phyloP scores from a whole-genome alignment of 2,113 vertebrate species.

The Strigops habroptila region DNA sequence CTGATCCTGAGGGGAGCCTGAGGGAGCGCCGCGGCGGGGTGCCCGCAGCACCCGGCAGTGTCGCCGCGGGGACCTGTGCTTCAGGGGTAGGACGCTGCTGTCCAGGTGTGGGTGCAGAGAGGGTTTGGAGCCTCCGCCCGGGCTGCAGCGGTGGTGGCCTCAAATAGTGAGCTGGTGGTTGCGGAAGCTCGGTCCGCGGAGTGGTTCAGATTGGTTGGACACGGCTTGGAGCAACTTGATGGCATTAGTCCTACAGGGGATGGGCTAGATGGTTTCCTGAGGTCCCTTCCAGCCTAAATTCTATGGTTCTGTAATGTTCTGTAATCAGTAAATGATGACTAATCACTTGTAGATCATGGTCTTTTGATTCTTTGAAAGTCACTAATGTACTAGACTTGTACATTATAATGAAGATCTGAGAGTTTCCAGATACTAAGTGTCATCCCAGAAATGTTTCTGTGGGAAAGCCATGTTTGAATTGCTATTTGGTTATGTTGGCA shows the following conservation, averaged over 20 bases:
- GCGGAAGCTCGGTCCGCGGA: neutral
- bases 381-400: neutral
- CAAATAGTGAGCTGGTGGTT: neutral
- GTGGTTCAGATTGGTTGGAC: neutral
- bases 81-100: neutral
- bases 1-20: neutral
- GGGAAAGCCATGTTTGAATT: fast-evolving
- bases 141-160: neutral
- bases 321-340: neutral
- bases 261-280: neutral
- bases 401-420: neutral
- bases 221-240: fast-evolving
- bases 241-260: fast-evolving
- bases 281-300: neutral
- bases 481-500: neutral
- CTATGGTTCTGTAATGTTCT: neutral
- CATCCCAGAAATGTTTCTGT: neutral
- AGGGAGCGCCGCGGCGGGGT: fast-evolving
- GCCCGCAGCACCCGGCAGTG: no score
- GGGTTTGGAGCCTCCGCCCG: neutral
- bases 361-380: neutral
- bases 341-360: neutral
- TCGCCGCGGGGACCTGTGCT: neutral
- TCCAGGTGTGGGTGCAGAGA: neutral
- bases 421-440: neutral